A percentile compares a stretch with the other conserved stretches of the same genome.
phyloP scores from a whole-genome alignment of 1,140 invertebrate species.

The Formica selysi region DNA sequence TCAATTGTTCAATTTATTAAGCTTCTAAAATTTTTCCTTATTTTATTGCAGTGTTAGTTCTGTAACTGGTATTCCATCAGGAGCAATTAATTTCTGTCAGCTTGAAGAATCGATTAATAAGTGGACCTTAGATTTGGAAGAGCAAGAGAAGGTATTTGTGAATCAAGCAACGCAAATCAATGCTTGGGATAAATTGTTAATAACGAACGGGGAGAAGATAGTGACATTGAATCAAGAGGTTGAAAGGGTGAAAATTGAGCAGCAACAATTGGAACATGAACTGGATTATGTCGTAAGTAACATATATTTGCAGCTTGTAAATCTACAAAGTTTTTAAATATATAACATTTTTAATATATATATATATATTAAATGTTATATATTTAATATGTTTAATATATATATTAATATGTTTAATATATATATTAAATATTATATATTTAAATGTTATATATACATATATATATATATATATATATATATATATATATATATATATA shows the following conservation, averaged over 20 bases:
- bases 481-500: no score
- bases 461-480: no score
- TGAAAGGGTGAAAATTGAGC: slow-evolving; percentile 95
- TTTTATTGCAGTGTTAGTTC: slow-evolving; percentile 82
- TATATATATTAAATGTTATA: no score
- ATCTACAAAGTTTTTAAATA: not conserved
- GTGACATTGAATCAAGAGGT: slow-evolving; percentile 94
- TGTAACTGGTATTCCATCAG: slow-evolving; percentile 83
- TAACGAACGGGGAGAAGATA: slow-evolving; percentile 97
- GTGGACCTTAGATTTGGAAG: slow-evolving; percentile 97
- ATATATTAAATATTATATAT: no score
- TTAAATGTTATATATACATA: no score
- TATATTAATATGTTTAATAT: no score
- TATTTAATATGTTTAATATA: no score
- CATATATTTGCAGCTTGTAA: not conserved
- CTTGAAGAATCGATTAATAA: slow-evolving; percentile 98
- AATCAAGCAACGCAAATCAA: slow-evolving; percentile 98
- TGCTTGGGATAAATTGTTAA: slow-evolving; percentile 96
- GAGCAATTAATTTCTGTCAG: slow-evolving; percentile 93
- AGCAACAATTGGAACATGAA: slow-evolving; percentile 96
- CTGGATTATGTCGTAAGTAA: slow-evolving; percentile 94
- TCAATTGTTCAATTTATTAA: slow-evolving; percentile 39
- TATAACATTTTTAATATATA: no score
- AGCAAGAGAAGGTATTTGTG: slow-evolving; percentile 97
- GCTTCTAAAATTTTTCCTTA: slow-evolving; percentile 31